These are phyloP conservation scores for Periphyllus acericola DNA, from an alignment of 2,888 invertebrate genomes.

Conservation along the genomic window DNA sequence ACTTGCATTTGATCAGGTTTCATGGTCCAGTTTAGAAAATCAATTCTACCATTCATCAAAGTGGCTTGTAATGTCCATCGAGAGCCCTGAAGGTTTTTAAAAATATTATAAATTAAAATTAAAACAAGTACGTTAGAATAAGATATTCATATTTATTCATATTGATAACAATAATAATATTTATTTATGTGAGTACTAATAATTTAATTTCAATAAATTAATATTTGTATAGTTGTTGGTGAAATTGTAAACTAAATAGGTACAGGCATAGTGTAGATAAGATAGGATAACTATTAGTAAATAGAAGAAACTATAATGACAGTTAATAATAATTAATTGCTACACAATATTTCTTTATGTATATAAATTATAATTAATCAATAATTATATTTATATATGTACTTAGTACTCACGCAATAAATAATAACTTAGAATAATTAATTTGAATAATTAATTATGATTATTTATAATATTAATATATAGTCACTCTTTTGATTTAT, in stretches of 20 bases:
- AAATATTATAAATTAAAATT: background rate
- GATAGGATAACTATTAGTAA: too few relatives aligned
- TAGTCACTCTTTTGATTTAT: too few relatives aligned
- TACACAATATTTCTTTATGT: too few relatives aligned
- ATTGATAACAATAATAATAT: background rate
- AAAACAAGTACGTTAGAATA: background rate
- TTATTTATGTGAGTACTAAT: background rate
- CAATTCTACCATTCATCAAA: slow-evolving; percentile 84
- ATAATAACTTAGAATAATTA: too few relatives aligned
- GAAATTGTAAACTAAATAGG: background rate
- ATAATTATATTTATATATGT: too few relatives aligned
- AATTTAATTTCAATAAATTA: background rate
- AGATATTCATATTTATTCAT: background rate
- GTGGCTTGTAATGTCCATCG: slow-evolving; percentile 76
- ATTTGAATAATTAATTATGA: too few relatives aligned
- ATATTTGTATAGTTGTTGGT: background rate
- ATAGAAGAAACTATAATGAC: too few relatives aligned
- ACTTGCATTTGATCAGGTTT: slow-evolving; percentile 97
- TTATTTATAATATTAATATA: too few relatives aligned
- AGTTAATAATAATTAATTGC: too few relatives aligned
- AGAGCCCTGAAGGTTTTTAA: slow-evolving; percentile 64
- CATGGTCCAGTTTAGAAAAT: slow-evolving; percentile 75
- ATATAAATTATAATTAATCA: too few relatives aligned
- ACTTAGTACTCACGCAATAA: too few relatives aligned
- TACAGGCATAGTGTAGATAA: too few relatives aligned